Percentiles rank a stretch among this genome's conserved stretches.
phyloP scores from a whole-genome alignment of 2,888 invertebrate genomes.

The Phengaris alcon region DNA sequence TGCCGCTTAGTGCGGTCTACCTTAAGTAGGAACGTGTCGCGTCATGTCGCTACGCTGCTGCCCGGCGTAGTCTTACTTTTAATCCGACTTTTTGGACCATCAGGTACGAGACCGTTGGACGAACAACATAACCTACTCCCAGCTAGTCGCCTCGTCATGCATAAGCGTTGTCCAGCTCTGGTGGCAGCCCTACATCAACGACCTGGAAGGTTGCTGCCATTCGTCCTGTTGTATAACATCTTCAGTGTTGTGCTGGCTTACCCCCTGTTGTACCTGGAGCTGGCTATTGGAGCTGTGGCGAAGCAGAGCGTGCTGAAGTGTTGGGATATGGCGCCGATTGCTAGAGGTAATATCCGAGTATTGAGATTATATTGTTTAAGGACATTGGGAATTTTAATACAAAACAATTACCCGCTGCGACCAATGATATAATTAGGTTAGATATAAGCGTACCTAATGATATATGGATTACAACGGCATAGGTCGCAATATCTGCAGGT shows the following conservation, averaged over 20 bases:
- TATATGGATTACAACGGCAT: too few species aligned
- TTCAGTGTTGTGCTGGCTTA: conserved; percentile 65
- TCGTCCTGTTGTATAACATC: conserved; percentile 64
- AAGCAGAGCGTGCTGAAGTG: conserved; percentile 65
- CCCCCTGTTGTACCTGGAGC: conserved; percentile 66
- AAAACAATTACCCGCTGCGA: too few species aligned
- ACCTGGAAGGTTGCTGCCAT: conserved; percentile 58
- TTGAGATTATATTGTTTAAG: too few species aligned
- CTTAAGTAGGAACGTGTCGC: too few species aligned
- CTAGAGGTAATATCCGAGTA: conserved; percentile 53
- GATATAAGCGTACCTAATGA: too few species aligned
- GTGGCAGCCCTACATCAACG: conserved; percentile 70
- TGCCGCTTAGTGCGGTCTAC: too few species aligned
- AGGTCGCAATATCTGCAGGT: too few species aligned
- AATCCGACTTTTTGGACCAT: not conserved
- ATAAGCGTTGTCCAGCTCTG: conserved; percentile 65
- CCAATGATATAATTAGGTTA: too few species aligned
- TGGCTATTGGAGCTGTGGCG: conserved; percentile 65
- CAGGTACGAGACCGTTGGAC: conserved; percentile 67
- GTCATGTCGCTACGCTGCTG: too few species aligned
- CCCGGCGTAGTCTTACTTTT: too few species aligned
- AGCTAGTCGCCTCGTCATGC: conserved; percentile 64
- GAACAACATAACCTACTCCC: conserved; percentile 67
- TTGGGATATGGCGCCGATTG: conserved; percentile 68
- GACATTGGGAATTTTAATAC: not conserved